Base-by-base conservation (phyloP, 2,888 invertebrate species). In the Listrodromus nycthemerus region DNA sequence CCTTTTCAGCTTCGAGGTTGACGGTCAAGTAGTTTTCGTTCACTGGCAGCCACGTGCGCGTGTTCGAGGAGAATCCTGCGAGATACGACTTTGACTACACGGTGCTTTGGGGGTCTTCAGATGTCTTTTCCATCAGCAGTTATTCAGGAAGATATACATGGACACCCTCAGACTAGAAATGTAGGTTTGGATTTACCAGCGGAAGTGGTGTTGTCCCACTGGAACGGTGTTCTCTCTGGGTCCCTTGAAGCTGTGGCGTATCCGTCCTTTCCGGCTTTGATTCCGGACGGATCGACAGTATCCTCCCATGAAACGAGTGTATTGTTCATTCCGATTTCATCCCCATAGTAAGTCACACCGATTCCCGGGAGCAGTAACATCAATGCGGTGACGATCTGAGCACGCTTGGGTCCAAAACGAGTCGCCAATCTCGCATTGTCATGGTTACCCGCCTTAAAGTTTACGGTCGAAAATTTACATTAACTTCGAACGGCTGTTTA, bases 211-310 rank as follows among this genome's bases (percentile, higher is more conserved):
- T 94, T 92, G 88, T 94, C 95, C 97, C 97, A 98, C 89, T 97
- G 97, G 93, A 96, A 97, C 0, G 97, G 97, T 0, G 97, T 96
- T 30, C 97, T 94, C 82, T 94, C 96, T 0, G 97, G 96, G 91
- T 97, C 97, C 84, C 97, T 94, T 1, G 96, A 95, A 0, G 92
- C 90, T 21, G 90, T 85, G 88, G 94, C 93, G 89, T 95, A 97
- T 79, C 95, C 94, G 7, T 95, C 94, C 8, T 94, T 94, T 30
- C 96, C 96, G 50, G 95, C 94, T 84, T 94, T 94, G 86, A 94
- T 95, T 4, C 95, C 96, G 86, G 94, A 94, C 0, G 95, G 95
- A 87, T 96, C 96, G 6, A 94, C 94, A 0, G 95, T 95, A n/a
- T 95, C 94, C 89, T 95, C 95, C 95, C 95, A 95, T 78, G 95